Base-by-base conservation (phyloP, 1,140 invertebrate genomes). In the Pseudachorutes palmiensis region DNA sequence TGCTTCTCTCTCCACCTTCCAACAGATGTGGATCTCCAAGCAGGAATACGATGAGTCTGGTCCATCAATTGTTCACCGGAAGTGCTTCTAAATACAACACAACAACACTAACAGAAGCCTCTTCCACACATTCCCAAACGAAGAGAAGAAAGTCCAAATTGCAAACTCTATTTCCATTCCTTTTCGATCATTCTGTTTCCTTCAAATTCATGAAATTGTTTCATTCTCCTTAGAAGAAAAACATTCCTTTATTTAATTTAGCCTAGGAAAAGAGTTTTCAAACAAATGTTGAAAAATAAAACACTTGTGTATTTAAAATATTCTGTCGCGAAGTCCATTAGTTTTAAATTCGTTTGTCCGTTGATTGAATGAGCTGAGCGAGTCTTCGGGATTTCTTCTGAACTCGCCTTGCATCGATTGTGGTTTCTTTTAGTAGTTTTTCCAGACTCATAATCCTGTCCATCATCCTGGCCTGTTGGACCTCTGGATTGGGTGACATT, bases 1-100 rank as follows among this genome's bases (percentile, higher is more conserved):
- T 73, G 90, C 90, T 33, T 91, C 88, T 70, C 81, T 93, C 67
- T 90, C 88, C 76, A 93, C 90, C 75, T 81, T 82, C 80, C 80
- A 82, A 73, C 81, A 79, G 74, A 79, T 79, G 78, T 84, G 83
- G 83, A 84, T 84, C 77, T 79, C 78, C 79, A 83, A 83, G 74
- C 80, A 84, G 76, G 82, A 85, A 74, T 84, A 84, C 75, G 83
- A 84, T 74, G 83, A 94, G 79, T 92, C 88, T 78, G 91, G 91
- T 75, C 90, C 91, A 30, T 32, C 30, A 9, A 61, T 61, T 61
- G 59, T 61, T 36, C 59, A 61, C 29, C 29, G 59, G 5, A 61
- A 61, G 32, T 61, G 59, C 59, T 61, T 61, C 59, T 61, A 61
- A 61, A 26, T 36, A 32, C 26, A 5, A 61, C 9, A 61, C 12